Evolutionary conservation across 2,113 vertebrate genomes (phyloP).

Genomic region (Eublepharis macularius): DNA sequence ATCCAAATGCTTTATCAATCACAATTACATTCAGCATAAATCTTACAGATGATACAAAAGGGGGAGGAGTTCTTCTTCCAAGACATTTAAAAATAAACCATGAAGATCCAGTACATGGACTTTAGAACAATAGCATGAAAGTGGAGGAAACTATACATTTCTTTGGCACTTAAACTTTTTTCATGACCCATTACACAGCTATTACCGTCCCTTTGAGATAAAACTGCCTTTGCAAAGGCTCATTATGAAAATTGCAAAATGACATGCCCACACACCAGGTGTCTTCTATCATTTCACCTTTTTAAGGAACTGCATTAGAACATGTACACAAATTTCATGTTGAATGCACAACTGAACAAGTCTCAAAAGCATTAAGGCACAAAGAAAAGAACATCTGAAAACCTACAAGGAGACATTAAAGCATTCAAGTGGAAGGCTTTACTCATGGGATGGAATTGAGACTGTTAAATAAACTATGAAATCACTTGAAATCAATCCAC

Average conservation of each 20-base stretch:
- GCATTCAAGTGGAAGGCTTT: background rate
- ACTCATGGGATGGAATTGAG: background rate
- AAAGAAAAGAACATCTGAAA: background rate
- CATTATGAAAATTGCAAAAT: conserved; percentile 12
- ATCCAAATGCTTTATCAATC: background rate
- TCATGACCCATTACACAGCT: background rate
- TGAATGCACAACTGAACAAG: conserved; percentile 4
- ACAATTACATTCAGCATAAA: background rate
- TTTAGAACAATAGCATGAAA: conserved; percentile 8
- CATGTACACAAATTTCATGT: background rate
- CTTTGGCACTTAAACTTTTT: background rate
- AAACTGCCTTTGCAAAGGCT: background rate
- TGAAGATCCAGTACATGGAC: background rate
- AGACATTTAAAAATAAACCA: background rate
- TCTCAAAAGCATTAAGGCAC: background rate
- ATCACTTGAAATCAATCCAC: background rate
- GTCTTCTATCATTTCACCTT: background rate
- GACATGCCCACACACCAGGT: background rate
- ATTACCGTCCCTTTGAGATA: background rate
- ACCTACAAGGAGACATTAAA: background rate
- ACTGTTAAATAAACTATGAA: background rate
- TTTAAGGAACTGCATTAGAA: background rate
- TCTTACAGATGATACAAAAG: background rate
- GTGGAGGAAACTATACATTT: background rate
- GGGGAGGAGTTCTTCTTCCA: background rate